Base-by-base conservation (phyloP, 1,140 invertebrate genomes). In the Heliconius hewitsoni region DNA sequence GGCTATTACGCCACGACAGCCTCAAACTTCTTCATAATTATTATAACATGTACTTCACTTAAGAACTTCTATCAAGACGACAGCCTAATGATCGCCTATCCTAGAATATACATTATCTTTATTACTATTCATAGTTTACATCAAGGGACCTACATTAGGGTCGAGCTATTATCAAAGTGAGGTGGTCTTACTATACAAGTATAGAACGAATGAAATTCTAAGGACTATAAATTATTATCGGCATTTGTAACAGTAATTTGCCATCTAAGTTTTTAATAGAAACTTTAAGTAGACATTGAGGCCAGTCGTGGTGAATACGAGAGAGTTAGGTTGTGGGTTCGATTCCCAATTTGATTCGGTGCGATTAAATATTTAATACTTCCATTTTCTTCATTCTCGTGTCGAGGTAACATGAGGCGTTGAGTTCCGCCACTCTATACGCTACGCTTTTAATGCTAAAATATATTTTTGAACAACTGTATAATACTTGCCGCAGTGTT, bases 101-200 rank as follows among this genome's bases (percentile, higher is more conserved):
- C 55, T 57, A 19, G 55, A 57, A 19, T 23, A 57, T n/a, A 57
- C 55, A 57, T 57, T 57, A 57, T 57, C n/a, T 23, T 57, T 57
- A 72, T 72, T 72, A 72, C 30, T 42, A 72, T 72, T 72, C 71
- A 23, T 39, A 39, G 37, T 18, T 57, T 57, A 72, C 37, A 72
- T 72, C 71, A 72, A 23, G 71, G 19, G 46, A 52, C 27, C 55
- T 39, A 19, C 50, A 74, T 74, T 55, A 55, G 27, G 23, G 37
- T 8, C 23, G 34, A 74, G 73, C 73, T 74, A 74, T 74, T 74
- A 74, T 11, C 23, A 46, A 74, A 74, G 52, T 74, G 73, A n/a
- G 73, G 27, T 18, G 46, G 50, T 52, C 30, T 74, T 50, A 52
- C 27, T 30, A 46, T 74, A 52, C 30, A 74, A 13, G 30, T 42